These are phyloP conservation scores for Galerucella pusilla DNA, from an alignment of 2,888 invertebrate genomes.

Conservation along the genomic window DNA sequence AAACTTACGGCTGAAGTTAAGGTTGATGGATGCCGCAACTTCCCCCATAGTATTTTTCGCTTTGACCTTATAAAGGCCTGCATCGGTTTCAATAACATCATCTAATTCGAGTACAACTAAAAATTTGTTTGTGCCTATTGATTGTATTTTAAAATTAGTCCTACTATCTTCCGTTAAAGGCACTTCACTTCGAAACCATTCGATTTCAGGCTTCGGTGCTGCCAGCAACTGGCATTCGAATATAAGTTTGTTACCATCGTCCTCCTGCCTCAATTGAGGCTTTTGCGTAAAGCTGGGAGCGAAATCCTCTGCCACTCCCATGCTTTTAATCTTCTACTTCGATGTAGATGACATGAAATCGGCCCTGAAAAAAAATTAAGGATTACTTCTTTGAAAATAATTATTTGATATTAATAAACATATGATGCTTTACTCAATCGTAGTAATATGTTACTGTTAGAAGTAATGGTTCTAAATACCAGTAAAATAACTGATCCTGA, in stretches of 20 bases:
- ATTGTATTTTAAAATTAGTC: constrained; percentile 89
- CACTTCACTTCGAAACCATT: constrained; percentile 91
- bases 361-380: constrained; percentile 56
- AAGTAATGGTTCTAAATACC: no score
- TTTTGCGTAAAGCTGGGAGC: constrained; percentile 99
- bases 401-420: neutral
- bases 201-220: constrained; percentile 89
- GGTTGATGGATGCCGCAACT: constrained; percentile 95
- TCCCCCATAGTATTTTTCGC: constrained; percentile 98
- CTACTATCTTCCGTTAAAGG: constrained; percentile 85
- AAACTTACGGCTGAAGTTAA: constrained; percentile 97
- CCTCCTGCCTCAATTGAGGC: constrained; percentile 96
- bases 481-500: no score
- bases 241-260: constrained; percentile 93
- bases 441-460: no score
- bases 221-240: constrained; percentile 93
- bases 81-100: constrained; percentile 95
- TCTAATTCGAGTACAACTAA: constrained; percentile 92
- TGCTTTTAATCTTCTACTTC: constrained; percentile 64
- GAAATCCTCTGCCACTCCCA: constrained; percentile 93
- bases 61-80: constrained; percentile 96
- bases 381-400: constrained; percentile 9
- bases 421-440: no score
- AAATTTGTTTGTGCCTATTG: constrained; percentile 87
- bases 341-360: constrained; percentile 64